These are phyloP conservation scores for Heliconius eleuchia DNA, from an alignment of 1,140 invertebrate species.

Conservation along the genomic window DNA sequence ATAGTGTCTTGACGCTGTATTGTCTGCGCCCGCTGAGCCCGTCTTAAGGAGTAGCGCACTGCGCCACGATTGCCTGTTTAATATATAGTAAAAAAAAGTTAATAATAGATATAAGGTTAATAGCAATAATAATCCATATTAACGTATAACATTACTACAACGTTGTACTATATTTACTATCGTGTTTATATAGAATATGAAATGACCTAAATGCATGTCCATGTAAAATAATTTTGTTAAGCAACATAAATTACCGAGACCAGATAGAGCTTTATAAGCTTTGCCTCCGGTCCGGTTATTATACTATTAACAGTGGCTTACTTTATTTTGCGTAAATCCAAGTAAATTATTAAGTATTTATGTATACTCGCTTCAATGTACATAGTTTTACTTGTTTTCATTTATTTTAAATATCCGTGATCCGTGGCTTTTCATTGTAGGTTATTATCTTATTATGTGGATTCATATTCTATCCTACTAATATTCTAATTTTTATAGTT, in stretches of 20 bases:
- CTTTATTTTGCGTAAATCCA: neutral
- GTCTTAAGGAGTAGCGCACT: too few species aligned
- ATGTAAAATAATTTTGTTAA: constrained; percentile 1
- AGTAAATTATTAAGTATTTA: neutral
- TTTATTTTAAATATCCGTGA: too few species aligned
- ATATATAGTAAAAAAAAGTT: neutral
- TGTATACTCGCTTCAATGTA: neutral
- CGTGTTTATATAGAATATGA: neutral
- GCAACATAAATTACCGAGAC: neutral
- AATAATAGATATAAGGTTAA: neutral
- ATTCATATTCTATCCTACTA: too few species aligned
- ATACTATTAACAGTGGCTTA: neutral
- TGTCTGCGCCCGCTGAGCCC: too few species aligned
- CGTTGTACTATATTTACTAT: neutral
- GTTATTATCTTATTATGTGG: too few species aligned
- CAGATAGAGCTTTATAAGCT: constrained; percentile 9
- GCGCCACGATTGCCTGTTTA: too few species aligned
- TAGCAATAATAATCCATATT: neutral
- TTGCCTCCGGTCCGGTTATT: neutral
- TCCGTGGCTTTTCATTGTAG: too few species aligned
- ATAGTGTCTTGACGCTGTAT: too few species aligned
- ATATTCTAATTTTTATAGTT: too few species aligned
- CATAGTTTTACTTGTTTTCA: neutral
- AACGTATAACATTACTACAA: neutral
- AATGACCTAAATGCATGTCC: constrained; percentile 8